phyloP scores from a whole-genome alignment of 2,113 vertebrate species.

The Planiliza haematocheilus region DNA sequence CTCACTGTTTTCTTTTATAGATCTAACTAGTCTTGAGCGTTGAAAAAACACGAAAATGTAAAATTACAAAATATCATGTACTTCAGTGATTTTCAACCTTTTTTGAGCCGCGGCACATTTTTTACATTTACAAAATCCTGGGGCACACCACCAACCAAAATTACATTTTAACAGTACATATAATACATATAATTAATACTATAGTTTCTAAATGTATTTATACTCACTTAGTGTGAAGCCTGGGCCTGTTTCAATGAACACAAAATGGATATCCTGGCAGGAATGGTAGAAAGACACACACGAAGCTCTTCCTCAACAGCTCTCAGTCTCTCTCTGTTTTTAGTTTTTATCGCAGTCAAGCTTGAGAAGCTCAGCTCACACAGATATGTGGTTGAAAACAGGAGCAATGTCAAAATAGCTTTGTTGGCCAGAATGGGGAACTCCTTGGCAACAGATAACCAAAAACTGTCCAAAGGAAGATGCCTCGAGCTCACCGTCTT shows the following conservation, averaged over 20 bases:
- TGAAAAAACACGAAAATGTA: too few species aligned
- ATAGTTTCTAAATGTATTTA: too few species aligned
- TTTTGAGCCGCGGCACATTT: too few species aligned
- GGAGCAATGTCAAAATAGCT: constrained; percentile 27
- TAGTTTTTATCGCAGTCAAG: background rate
- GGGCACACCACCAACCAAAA: too few species aligned
- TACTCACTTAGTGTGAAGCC: constrained; percentile 2
- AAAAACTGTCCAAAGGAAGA: constrained; percentile 41
- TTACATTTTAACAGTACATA: too few species aligned
- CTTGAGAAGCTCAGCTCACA: constrained; percentile 7
- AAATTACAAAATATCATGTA: too few species aligned
- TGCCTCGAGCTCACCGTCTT: too few species aligned
- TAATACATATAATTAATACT: too few species aligned
- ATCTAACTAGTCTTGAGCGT: too few species aligned
- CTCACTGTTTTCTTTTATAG: too few species aligned
- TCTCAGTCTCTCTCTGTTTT: constrained; percentile 14
- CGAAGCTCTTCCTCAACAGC: background rate
- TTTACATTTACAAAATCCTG: too few species aligned
- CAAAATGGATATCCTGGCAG: background rate
- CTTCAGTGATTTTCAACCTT: too few species aligned
- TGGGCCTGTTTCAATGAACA: background rate
- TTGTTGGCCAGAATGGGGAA: constrained; percentile 14
- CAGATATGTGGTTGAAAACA: constrained; percentile 20
- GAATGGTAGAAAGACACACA: background rate
- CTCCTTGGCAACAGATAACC: constrained; percentile 17